A percentile compares a stretch with the other conserved stretches of the same genome.
phyloP scores from a whole-genome alignment of 1,140 invertebrate species.

The Drosophila sechellia region DNA sequence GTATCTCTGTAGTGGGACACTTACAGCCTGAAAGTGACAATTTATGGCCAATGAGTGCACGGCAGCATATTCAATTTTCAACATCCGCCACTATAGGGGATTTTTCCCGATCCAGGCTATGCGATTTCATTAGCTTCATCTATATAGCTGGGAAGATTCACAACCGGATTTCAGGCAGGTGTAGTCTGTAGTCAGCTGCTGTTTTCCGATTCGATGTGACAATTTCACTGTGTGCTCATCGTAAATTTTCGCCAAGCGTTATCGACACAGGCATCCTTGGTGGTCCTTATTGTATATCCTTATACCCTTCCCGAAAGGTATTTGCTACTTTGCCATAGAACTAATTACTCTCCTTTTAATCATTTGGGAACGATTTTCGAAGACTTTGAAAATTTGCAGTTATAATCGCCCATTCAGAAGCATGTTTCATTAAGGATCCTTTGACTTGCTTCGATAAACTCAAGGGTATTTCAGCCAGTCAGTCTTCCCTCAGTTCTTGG shows the following conservation, averaged over 20 bases:
- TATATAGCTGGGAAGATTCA: constrained; percentile 2
- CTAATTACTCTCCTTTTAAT: background rate
- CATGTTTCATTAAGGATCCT: background rate
- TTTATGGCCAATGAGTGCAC: constrained; percentile 64
- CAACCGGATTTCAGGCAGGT: constrained; percentile 24
- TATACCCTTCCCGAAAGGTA: background rate
- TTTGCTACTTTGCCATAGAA: too few species aligned
- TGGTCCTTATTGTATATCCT: background rate
- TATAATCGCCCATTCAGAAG: too few species aligned
- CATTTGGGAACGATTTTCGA: background rate
- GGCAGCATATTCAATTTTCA: constrained; percentile 37
- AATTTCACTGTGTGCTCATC: constrained; percentile 78
- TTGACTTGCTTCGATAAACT: background rate
- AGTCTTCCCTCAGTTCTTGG: background rate
- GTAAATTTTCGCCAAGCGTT: constrained; percentile 78
- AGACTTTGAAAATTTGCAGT: background rate
- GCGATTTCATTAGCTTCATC: constrained; percentile 40
- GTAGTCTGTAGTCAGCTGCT: constrained; percentile 33
- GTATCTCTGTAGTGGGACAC: background rate
- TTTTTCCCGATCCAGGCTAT: constrained; percentile 15
- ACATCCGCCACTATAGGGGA: constrained; percentile 19
- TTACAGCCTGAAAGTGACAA: constrained; percentile 61
- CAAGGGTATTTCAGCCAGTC: constrained; percentile 3
- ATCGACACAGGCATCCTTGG: constrained; percentile 35
- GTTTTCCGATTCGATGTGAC: constrained; percentile 53